A percentile compares a stretch with the other conserved stretches of the same genome.
phyloP scores from a whole-genome alignment of 1,140 invertebrate genomes.

The Calliopsis andreniformis region DNA sequence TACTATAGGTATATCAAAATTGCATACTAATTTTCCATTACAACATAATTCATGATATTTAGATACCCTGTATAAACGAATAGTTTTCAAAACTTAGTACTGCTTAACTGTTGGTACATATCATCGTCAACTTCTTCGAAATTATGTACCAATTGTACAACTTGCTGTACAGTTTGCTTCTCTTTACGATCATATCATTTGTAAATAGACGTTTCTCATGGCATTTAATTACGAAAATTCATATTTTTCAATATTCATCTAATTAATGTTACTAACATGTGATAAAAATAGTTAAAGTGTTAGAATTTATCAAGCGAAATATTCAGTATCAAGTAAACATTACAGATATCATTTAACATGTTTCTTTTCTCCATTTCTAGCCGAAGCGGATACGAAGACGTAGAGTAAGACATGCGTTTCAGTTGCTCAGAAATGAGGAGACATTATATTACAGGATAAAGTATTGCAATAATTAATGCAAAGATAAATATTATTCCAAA shows the following conservation, averaged over 20 bases:
- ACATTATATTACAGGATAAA: constrained; percentile 34
- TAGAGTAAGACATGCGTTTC: constrained; percentile 74
- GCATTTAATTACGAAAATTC: background rate
- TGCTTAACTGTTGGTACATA: background rate
- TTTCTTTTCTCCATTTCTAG: constrained; percentile 68
- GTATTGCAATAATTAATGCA: background rate
- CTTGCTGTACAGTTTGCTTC: constrained; percentile 23
- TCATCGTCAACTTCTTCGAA: background rate
- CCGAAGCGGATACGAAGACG: constrained; percentile 77
- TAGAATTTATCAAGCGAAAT: background rate
- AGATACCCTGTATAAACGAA: background rate
- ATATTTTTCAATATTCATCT: background rate
- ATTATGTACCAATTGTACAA: too few species aligned
- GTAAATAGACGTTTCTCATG: background rate
- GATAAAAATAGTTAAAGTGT: too few species aligned
- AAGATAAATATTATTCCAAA: too few species aligned
- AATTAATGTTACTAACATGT: background rate
- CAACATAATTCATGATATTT: background rate
- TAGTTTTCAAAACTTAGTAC: background rate
- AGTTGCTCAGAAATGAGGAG: constrained; percentile 44
- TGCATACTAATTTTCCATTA: background rate
- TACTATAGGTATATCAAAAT: too few species aligned
- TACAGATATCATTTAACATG: constrained; percentile 23
- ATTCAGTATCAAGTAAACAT: background rate
- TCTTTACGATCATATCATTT: background rate